Conservation (phyloP, 1,140 invertebrate species). For the Lepidurus couesii region DNA sequence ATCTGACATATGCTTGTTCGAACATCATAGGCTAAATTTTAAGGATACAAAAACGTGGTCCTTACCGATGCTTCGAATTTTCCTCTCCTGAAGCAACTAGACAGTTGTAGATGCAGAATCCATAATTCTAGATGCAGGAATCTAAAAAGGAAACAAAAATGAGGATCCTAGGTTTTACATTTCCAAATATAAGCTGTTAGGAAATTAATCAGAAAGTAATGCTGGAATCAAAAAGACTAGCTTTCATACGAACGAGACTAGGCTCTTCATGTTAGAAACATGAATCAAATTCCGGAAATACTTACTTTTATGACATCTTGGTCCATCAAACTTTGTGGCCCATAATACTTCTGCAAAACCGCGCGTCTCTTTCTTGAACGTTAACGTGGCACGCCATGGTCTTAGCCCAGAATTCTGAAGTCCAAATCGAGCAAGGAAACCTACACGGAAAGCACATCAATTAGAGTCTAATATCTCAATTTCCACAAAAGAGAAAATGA, state of each 20-base stretch:
- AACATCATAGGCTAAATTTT: background rate
- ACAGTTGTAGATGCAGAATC: background rate
- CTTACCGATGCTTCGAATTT: background rate
- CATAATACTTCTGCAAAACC: too few species aligned
- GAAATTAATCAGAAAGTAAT: background rate
- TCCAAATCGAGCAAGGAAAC: too few species aligned
- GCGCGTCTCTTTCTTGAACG: too few species aligned
- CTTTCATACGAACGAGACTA: constrained; percentile 22
- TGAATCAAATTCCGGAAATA: background rate
- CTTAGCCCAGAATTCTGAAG: too few species aligned
- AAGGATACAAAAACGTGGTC: background rate
- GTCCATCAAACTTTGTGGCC: too few species aligned
- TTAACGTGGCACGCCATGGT: too few species aligned
- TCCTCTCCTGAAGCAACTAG: background rate
- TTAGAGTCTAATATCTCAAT: background rate
- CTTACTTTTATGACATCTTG: background rate
- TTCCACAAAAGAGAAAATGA: background rate
- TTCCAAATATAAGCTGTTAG: background rate
- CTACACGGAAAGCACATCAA: background rate
- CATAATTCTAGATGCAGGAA: background rate
- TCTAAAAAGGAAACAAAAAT: background rate
- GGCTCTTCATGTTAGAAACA: background rate
- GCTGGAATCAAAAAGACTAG: background rate
- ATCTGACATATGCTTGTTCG: constrained; percentile 19
- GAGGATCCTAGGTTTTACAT: too few species aligned